Conservation (phyloP, 2,797 vertebrate species). For the Rhinogobio ventralis region DNA sequence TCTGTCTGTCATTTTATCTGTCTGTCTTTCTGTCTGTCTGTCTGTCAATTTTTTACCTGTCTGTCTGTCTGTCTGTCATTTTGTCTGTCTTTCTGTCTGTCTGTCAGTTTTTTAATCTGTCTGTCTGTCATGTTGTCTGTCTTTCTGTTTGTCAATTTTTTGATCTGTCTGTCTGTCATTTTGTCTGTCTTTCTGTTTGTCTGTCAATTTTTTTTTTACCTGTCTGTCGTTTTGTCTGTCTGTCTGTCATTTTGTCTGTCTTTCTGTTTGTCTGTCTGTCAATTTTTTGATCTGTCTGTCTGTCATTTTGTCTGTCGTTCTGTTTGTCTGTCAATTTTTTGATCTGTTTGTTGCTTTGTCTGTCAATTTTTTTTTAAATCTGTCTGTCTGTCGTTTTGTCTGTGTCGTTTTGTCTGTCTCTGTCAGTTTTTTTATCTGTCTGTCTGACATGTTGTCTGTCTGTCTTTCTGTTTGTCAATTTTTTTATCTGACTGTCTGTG, state of each 20-base stretch:
- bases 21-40: too few species aligned
- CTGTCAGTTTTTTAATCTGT: accelerated
- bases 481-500: neutral
- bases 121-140: accelerated
- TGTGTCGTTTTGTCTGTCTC: too few species aligned
- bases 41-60: too few species aligned
- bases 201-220: too few species aligned
- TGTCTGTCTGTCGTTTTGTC: too few species aligned
- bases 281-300: accelerated
- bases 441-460: neutral
- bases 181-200: accelerated
- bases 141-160: too few species aligned
- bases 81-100: too few species aligned
- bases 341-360: too few species aligned
- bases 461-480: accelerated
- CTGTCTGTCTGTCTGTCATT: accelerated
- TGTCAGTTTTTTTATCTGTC: neutral
- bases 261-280: accelerated
- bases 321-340: too few species aligned
- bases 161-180: accelerated
- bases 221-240: accelerated
- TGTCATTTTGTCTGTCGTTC: too few species aligned
- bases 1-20: accelerated
- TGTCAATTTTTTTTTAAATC: too few species aligned
- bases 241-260: neutral